phyloP scores from a whole-genome alignment of 1,140 invertebrate genomes.

The Vanessa atalanta region DNA sequence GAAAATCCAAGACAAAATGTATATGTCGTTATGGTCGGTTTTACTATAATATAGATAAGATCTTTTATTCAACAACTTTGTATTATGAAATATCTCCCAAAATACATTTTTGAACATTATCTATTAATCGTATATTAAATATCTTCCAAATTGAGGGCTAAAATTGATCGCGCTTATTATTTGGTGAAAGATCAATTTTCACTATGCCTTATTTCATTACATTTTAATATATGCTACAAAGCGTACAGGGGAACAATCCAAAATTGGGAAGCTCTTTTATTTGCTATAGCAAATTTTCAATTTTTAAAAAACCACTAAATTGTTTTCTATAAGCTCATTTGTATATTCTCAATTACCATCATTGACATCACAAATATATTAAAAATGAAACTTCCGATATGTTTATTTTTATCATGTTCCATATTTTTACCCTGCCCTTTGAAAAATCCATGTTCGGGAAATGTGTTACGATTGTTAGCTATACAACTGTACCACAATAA shows the following conservation, averaged over 20 bases:
- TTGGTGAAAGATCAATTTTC: background rate
- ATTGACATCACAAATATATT: conserved; percentile 27
- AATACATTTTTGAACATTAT: conserved; percentile 26
- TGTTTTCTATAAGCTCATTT: conserved; percentile 46
- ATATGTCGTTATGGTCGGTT: conserved; percentile 11
- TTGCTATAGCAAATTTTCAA: conserved; percentile 44
- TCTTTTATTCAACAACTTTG: conserved; percentile 29
- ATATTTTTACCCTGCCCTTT: conserved; percentile 35
- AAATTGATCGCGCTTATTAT: conserved; percentile 11
- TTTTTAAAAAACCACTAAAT: conserved; percentile 42
- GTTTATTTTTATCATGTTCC: conserved; percentile 30
- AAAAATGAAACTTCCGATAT: conserved; percentile 34
- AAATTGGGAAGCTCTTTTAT: conserved; percentile 42
- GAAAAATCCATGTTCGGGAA: conserved; percentile 5
- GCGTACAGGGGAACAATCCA: conserved; percentile 31
- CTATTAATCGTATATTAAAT: conserved; percentile 26
- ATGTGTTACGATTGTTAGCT: background rate
- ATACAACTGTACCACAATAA: background rate
- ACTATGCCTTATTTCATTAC: background rate
- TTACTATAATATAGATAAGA: conserved; percentile 6
- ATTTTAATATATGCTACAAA: conserved; percentile 38
- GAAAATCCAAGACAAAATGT: conserved; percentile 25
- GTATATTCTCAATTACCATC: conserved; percentile 40
- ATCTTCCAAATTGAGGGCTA: conserved; percentile 40
- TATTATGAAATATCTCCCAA: conserved; percentile 30